Evolutionary conservation across 2,888 invertebrate genomes (phyloP).

Genomic region (Coenonympha arcania): DNA sequence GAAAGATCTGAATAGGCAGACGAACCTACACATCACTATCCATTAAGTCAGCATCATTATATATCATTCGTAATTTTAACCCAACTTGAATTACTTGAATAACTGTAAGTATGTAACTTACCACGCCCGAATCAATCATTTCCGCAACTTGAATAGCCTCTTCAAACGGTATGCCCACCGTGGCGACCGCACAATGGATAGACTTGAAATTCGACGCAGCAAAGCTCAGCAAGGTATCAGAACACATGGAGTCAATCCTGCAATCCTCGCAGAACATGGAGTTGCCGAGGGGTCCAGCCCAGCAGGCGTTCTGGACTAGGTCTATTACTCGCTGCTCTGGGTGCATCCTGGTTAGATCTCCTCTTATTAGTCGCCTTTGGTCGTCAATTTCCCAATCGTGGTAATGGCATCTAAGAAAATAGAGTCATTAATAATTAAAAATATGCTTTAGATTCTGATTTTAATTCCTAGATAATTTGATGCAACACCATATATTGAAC

Average conservation of each 20-base stretch:
- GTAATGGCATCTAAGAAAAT: conserved; percentile 42
- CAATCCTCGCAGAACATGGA: conserved; percentile 49
- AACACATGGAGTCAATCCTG: conserved; percentile 41
- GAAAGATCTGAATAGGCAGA: no score
- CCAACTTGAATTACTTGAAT: no score
- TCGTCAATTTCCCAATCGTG: conserved; percentile 50
- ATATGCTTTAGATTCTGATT: no score
- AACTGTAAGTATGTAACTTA: conserved; percentile 13
- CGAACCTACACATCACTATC: no score
- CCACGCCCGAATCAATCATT: conserved; percentile 25
- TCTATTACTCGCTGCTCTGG: conserved; percentile 50
- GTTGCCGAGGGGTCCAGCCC: conserved; percentile 49
- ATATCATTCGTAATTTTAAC: no score
- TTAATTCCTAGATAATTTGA: no score
- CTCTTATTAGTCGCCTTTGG: conserved; percentile 38
- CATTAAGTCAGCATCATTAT: no score
- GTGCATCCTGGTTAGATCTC: conserved; percentile 40
- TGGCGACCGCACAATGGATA: conserved; percentile 45
- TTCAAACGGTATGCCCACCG: conserved; percentile 52
- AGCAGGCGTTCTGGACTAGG: conserved; percentile 51
- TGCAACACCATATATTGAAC: no score
- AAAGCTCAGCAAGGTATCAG: conserved; percentile 35
- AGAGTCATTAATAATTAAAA: background rate
- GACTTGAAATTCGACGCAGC: conserved; percentile 38
- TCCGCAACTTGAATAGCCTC: conserved; percentile 53